A percentile compares a stretch with the other conserved stretches of the same genome.
Evolutionary conservation across 2,113 vertebrate genomes (phyloP).

Genomic region (Epinephelus lanceolatus): DNA sequence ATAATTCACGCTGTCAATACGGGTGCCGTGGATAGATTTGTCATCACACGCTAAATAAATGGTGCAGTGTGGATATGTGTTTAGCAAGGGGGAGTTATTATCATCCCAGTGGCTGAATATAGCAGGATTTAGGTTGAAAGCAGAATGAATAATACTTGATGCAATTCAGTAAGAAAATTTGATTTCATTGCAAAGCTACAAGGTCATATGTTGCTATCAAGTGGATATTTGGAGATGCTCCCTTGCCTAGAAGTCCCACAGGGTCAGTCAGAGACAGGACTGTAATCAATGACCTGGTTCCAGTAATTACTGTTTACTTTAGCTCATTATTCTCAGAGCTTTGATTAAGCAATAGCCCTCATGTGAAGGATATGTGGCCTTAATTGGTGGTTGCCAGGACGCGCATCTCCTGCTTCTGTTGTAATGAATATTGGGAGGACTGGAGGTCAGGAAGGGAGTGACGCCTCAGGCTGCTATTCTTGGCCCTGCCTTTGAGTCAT

Average conservation of each 20-base stretch:
- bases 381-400: constrained; percentile 74
- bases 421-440: constrained; percentile 49
- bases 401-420: constrained; percentile 32
- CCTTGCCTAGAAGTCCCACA: not conserved
- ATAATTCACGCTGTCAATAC: constrained; percentile 55
- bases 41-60: constrained; percentile 42
- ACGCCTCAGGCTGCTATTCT: constrained; percentile 60
- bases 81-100: not conserved
- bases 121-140: constrained; percentile 22
- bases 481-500: constrained; percentile 43
- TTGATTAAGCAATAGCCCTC: constrained; percentile 65
- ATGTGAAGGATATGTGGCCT: constrained; percentile 56
- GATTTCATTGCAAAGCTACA: not conserved
- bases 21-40: constrained; percentile 31
- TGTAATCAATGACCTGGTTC: constrained; percentile 64
- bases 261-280: constrained; percentile 22
- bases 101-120: constrained; percentile 19
- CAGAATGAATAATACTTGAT: not conserved
- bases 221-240: constrained; percentile 36
- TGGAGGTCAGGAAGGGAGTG: constrained; percentile 56
- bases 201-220: constrained; percentile 20
- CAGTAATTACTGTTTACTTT: constrained; percentile 73
- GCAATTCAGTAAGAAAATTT: constrained; percentile 12
- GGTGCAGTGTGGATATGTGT: constrained; percentile 22
- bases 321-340: constrained; percentile 65